phyloP scores from a whole-genome alignment of 2,797 vertebrate genomes.

The Argya squamiceps region DNA sequence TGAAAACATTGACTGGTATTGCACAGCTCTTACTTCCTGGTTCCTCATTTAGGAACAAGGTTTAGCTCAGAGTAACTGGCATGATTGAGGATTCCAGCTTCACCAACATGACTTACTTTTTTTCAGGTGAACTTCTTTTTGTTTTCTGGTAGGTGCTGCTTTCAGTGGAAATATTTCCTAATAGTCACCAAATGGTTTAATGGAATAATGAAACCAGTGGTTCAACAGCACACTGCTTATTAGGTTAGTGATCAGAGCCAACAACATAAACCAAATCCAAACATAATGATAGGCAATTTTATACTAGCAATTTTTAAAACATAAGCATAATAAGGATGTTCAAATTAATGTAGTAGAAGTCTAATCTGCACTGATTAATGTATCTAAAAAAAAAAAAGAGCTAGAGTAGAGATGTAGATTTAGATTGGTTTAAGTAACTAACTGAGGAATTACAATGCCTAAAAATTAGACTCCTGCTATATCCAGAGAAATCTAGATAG shows the following conservation, averaged over 20 bases:
- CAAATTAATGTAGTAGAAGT: not conserved
- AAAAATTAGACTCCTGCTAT: not conserved
- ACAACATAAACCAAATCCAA: not conserved
- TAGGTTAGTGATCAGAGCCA: not conserved
- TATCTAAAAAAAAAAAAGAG: not conserved
- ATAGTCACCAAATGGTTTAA: not conserved
- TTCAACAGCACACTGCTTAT: not conserved
- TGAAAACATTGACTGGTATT: not conserved
- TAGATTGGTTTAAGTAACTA: not conserved
- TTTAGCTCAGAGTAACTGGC: not conserved
- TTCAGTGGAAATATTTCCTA: not conserved
- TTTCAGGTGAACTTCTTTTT: not conserved
- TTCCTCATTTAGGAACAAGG: not conserved
- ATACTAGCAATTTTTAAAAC: not conserved
- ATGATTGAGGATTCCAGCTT: not conserved
- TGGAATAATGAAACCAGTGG: not conserved
- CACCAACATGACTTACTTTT: fast-evolving
- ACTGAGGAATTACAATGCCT: not conserved
- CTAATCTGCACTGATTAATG: fast-evolving
- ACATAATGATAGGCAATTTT: not conserved
- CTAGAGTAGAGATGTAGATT: not conserved
- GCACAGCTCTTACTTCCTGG: not conserved
- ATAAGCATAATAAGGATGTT: not conserved
- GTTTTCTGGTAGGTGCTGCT: not conserved
- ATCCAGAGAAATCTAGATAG: not conserved